Percentiles rank a stretch among this genome's conserved stretches.
These are phyloP conservation scores for Callionymus lyra DNA, from an alignment of 2,113 vertebrate genomes.

Conservation along the genomic window DNA sequence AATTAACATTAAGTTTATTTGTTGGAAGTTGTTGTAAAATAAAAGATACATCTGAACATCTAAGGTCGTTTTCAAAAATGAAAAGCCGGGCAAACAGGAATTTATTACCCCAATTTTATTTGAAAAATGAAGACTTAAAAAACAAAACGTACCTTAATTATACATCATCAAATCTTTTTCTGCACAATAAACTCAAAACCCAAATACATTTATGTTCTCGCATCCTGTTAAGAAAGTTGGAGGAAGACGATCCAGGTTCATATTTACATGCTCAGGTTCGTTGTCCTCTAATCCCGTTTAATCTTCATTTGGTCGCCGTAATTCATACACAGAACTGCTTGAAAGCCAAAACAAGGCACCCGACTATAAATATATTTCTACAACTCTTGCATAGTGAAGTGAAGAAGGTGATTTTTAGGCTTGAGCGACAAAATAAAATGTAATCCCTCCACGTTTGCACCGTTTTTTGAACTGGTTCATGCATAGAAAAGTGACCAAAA, in stretches of 20 bases:
- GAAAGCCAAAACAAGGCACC: conserved; percentile 54
- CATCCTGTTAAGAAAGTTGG: conserved; percentile 48
- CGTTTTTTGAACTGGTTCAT: too few species aligned
- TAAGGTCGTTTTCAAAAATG: too few species aligned
- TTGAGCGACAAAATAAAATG: too few species aligned
- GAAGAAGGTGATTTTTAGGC: too few species aligned
- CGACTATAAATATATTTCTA: conserved; percentile 58
- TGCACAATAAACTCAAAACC: conserved; percentile 60
- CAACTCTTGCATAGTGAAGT: conserved; percentile 19
- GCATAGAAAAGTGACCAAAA: too few species aligned
- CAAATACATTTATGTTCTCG: conserved; percentile 73
- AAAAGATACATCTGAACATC: too few species aligned
- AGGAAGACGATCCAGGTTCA: background rate
- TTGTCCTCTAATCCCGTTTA: too few species aligned
- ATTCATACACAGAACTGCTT: conserved; percentile 17
- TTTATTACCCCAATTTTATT: conserved; percentile 59
- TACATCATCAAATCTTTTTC: conserved; percentile 56
- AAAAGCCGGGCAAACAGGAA: conserved; percentile 30
- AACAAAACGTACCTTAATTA: conserved; percentile 63
- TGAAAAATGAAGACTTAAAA: conserved; percentile 46
- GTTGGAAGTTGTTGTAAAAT: too few species aligned
- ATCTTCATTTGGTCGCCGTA: conserved; percentile 1
- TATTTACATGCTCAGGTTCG: too few species aligned
- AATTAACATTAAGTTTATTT: too few species aligned
- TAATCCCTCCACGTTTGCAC: too few species aligned